A percentile compares a stretch with the other conserved stretches of the same genome.
Conservation (phyloP, 2,888 invertebrate species). For the Apotomis capreana region DNA sequence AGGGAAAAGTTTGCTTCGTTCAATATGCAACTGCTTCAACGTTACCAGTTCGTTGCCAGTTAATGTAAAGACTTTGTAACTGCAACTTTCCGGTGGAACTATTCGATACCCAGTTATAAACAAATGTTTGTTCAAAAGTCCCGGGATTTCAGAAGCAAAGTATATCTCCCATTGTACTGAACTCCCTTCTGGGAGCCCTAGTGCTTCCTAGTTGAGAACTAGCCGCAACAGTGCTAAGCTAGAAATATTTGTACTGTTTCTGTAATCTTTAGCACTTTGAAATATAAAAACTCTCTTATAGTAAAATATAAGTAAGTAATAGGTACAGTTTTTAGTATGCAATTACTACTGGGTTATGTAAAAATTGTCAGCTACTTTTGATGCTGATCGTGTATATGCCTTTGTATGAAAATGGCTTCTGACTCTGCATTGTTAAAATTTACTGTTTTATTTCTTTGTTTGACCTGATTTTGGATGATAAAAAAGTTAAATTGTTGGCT, state of each 20-base stretch:
- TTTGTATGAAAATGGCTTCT: too few relatives aligned
- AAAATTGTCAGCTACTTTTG: too few relatives aligned
- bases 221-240: slow-evolving; percentile 17
- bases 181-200: slow-evolving; percentile 6
- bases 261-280: slow-evolving; percentile 12
- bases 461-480: too few relatives aligned
- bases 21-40: background rate
- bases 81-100: background rate
- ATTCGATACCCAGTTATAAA: background rate
- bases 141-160: slow-evolving; percentile 1
- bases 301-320: too few relatives aligned
- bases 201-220: slow-evolving; percentile 20
- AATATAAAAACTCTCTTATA: slow-evolving; percentile 1
- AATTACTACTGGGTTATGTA: too few relatives aligned
- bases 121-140: slow-evolving; percentile 7
- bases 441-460: too few relatives aligned
- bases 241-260: slow-evolving; percentile 2
- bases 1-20: background rate
- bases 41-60: background rate
- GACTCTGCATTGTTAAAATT: too few relatives aligned
- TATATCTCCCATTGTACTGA: slow-evolving; percentile 16
- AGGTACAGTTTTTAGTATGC: too few relatives aligned
- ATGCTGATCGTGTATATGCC: too few relatives aligned
- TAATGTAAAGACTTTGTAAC: background rate
- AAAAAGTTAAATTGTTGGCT: too few relatives aligned